A percentile compares a stretch with the other conserved stretches of the same genome.
Evolutionary conservation across 1,140 invertebrate genomes (phyloP).

Genomic region (Holotrichia oblita): DNA sequence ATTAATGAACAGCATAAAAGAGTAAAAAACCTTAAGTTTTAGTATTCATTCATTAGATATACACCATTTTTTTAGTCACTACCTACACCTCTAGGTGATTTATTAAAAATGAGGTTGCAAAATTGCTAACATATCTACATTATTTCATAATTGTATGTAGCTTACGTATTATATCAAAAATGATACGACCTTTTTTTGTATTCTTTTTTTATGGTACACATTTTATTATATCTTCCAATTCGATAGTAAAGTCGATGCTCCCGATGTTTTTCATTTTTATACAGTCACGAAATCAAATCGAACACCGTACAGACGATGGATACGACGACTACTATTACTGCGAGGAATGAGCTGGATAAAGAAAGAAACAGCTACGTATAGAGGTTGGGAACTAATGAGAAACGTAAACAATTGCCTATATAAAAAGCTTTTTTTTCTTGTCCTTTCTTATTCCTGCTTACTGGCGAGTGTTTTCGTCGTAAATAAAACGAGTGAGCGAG

Average conservation of each 20-base stretch:
- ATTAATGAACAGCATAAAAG: too few relatives aligned
- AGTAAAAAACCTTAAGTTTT: too few relatives aligned
- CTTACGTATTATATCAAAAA: background rate
- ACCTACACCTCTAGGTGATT: background rate
- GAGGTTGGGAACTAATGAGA: slow-evolving; percentile 10
- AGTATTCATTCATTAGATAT: too few relatives aligned
- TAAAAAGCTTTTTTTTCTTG: background rate
- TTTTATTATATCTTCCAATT: background rate
- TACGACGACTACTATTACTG: background rate
- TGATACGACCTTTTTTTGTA: background rate
- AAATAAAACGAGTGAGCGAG: slow-evolving; percentile 27
- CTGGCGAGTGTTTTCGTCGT: slow-evolving; percentile 34
- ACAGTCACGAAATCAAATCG: slow-evolving; percentile 15
- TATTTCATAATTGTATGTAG: background rate
- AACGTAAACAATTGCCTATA: slow-evolving; percentile 36
- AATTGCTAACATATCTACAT: background rate
- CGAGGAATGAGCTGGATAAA: background rate
- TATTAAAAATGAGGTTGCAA: background rate
- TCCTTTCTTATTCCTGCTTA: slow-evolving; percentile 24
- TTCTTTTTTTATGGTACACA: background rate
- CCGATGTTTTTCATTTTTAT: slow-evolving; percentile 27
- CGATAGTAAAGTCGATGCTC: slow-evolving; percentile 8
- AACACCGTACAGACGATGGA: background rate
- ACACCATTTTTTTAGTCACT: too few relatives aligned
- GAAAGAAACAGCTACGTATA: background rate